Evolutionary conservation across 2,888 invertebrate species (phyloP).

Genomic region (Zaprionus obscuricornis): DNA sequence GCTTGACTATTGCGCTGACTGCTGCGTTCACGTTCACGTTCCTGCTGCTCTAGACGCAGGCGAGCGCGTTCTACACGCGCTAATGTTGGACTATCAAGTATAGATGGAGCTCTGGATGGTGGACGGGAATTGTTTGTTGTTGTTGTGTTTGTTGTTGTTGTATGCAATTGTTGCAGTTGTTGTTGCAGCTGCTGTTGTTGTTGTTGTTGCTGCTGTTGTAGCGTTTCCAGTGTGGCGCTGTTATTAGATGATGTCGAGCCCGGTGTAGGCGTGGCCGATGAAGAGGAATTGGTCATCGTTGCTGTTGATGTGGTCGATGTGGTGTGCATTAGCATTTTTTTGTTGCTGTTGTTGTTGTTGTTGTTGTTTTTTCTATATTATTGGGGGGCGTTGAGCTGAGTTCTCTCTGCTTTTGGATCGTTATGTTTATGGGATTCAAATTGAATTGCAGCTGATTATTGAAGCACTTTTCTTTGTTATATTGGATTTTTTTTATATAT

Average conservation of each 20-base stretch:
- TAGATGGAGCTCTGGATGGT: slow-evolving; percentile 84
- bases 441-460: slow-evolving; percentile 32
- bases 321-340: slow-evolving; percentile 64
- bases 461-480: slow-evolving; percentile 33
- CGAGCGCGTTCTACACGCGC: slow-evolving; percentile 86
- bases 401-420: slow-evolving; percentile 24
- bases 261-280: slow-evolving; percentile 78
- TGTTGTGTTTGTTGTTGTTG: slow-evolving; percentile 42
- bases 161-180: slow-evolving; percentile 62
- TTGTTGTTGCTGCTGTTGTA: slow-evolving; percentile 58
- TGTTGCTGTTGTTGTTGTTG: background rate
- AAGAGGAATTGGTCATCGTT: slow-evolving; percentile 73
- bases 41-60: slow-evolving; percentile 84
- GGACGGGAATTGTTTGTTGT: slow-evolving; percentile 72
- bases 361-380: slow-evolving; percentile 3
- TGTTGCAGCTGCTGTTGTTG: slow-evolving; percentile 52
- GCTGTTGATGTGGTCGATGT: slow-evolving; percentile 68
- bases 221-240: slow-evolving; percentile 74
- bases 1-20: slow-evolving; percentile 59
- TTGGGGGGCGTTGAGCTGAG: slow-evolving; percentile 25
- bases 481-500: slow-evolving; percentile 18
- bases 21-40: slow-evolving; percentile 56
- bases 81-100: slow-evolving; percentile 86
- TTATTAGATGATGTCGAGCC: slow-evolving; percentile 77
- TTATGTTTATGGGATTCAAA: slow-evolving; percentile 7